Conservation (phyloP, 2,797 vertebrate species). For the Galaxias olidus region DNA sequence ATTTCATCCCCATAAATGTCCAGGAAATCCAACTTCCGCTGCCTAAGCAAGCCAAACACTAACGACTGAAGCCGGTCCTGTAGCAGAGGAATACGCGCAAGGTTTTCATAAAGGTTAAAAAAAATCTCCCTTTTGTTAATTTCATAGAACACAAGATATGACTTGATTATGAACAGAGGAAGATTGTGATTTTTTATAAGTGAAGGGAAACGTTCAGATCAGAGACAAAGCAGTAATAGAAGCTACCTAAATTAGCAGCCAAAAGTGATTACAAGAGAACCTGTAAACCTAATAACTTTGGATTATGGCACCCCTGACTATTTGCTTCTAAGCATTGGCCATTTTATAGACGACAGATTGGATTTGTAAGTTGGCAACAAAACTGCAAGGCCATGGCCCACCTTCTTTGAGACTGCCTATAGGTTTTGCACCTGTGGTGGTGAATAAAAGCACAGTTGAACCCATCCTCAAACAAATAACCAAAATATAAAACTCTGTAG, state of each 20-base stretch:
- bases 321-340: too few relatives aligned
- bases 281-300: too few relatives aligned
- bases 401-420: conserved; percentile 46
- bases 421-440: conserved; percentile 41
- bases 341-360: not conserved
- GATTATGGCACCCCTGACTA: too few relatives aligned
- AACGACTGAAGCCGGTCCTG: conserved; percentile 92
- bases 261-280: too few relatives aligned
- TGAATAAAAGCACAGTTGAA: conserved; percentile 28
- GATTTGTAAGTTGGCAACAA: not conserved
- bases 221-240: too few relatives aligned
- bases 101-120: not conserved
- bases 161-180: too few relatives aligned
- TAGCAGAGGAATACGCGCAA: conserved; percentile 4
- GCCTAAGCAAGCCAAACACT: conserved; percentile 92
- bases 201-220: too few relatives aligned
- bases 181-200: too few relatives aligned
- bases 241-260: too few relatives aligned
- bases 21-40: conserved; percentile 95
- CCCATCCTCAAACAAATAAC: not conserved
- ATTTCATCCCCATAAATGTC: conserved; percentile 95
- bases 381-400: conserved; percentile 20
- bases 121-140: too few relatives aligned
- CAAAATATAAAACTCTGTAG: not conserved
- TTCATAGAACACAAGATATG: too few relatives aligned